phyloP scores from a whole-genome alignment of 92 coral and sea anemone species.

The Parazoanthus atlanticus region DNA sequence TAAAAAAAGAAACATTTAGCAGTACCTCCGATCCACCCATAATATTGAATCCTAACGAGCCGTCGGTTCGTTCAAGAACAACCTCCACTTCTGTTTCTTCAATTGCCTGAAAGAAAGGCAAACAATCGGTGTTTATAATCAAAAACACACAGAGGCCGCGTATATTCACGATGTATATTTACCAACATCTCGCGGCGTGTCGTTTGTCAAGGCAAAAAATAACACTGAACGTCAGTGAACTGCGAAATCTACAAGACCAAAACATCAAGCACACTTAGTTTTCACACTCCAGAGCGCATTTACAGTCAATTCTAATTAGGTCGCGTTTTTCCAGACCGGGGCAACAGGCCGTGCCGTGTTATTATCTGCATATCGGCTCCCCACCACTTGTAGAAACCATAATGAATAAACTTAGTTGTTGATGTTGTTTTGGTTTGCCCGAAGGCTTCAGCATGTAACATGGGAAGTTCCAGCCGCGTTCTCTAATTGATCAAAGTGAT shows the following conservation, averaged over 20 bases:
- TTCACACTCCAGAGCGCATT: constrained; percentile 74
- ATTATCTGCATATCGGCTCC: constrained; percentile 29
- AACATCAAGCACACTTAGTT: constrained; percentile 40
- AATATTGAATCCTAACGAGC: constrained; percentile 91
- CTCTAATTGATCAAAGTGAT: constrained; percentile 71
- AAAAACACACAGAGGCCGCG: constrained; percentile 64
- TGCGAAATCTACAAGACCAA: constrained; percentile 35
- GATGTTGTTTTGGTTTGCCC: constrained; percentile 53
- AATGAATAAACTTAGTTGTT: constrained; percentile 46
- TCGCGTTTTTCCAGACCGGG: constrained; percentile 21
- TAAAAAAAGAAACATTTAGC: not conserved
- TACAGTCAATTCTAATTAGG: constrained; percentile 33
- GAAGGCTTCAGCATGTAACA: constrained; percentile 53
- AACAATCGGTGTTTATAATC: constrained; percentile 66
- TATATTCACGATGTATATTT: constrained; percentile 71
- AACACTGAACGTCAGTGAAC: constrained; percentile 67
- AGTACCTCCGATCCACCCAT: constrained; percentile 93
- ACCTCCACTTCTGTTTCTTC: constrained; percentile 90
- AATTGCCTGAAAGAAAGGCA: constrained; percentile 81
- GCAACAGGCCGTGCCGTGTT: constrained; percentile 18
- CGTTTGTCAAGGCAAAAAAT: constrained; percentile 73
- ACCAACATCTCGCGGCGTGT: constrained; percentile 83
- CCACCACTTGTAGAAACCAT: constrained; percentile 8
- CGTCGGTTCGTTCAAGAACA: constrained; percentile 75
- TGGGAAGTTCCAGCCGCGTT: constrained; percentile 53